Conservation (phyloP, 2,888 invertebrate genomes). For the Dorcus hopei region DNA sequence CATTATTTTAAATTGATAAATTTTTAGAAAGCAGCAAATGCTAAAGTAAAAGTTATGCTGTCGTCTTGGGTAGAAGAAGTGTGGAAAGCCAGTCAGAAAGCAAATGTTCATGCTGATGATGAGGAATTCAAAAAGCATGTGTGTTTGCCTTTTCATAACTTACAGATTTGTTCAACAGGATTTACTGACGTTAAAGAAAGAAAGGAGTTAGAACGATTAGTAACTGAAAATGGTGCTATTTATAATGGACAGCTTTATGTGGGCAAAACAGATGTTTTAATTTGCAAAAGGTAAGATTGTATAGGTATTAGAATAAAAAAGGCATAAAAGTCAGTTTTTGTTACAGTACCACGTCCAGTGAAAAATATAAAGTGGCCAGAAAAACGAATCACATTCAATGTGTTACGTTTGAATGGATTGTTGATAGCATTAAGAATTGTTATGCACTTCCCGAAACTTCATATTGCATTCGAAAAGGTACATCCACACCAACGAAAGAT, state of each 20-base stretch:
- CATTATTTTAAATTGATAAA: not conserved
- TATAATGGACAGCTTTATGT: conserved; percentile 50
- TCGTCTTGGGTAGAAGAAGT: conserved; percentile 77
- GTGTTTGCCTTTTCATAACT: conserved; percentile 73
- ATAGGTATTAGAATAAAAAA: not conserved
- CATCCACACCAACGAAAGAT: conserved; percentile 69
- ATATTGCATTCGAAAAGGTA: conserved; percentile 56
- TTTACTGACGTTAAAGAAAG: conserved; percentile 59
- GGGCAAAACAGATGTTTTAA: conserved; percentile 55
- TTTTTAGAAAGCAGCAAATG: conserved; percentile 64
- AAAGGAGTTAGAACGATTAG: conserved; percentile 61
- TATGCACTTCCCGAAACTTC: conserved; percentile 64
- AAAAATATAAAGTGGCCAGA: conserved; percentile 66
- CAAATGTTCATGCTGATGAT: conserved; percentile 63
- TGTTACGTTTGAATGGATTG: conserved; percentile 74
- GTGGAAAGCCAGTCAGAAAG: conserved; percentile 68
- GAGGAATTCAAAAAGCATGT: conserved; percentile 58
- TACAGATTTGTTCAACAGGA: conserved; percentile 78
- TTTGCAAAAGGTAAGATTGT: conserved; percentile 55
- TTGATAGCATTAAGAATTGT: conserved; percentile 70
- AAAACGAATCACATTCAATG: conserved; percentile 57
- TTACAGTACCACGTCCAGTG: conserved; percentile 64
- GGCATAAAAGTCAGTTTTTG: conserved; percentile 13
- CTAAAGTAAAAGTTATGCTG: conserved; percentile 70
- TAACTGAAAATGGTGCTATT: conserved; percentile 71